phyloP scores from a whole-genome alignment of 2,888 invertebrate species.

The Tachina fera region DNA sequence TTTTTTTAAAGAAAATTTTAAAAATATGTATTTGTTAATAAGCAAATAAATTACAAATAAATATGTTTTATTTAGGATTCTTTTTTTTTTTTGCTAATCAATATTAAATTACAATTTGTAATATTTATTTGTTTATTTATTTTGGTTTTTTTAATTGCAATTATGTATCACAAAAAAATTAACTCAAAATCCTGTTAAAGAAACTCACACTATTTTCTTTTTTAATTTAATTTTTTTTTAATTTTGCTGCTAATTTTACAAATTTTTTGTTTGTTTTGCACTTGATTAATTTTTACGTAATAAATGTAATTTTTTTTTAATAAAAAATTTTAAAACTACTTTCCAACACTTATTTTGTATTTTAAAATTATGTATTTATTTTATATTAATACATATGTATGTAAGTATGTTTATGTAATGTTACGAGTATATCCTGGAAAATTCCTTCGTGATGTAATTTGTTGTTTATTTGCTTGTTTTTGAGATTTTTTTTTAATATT shows the following conservation, averaged over 20 bases:
- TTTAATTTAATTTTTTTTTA: constrained; percentile 1
- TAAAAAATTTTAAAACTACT: neutral
- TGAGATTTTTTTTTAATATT: constrained; percentile 15
- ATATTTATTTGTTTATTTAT: constrained; percentile 28
- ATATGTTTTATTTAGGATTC: neutral
- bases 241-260: constrained; percentile 14
- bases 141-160: neutral
- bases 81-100: neutral
- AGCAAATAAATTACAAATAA: constrained; percentile 66
- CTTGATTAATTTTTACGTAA: constrained; percentile 60
- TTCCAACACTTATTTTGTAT: neutral
- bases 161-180: neutral
- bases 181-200: constrained; percentile 6
- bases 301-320: constrained; percentile 7
- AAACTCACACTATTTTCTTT: constrained; percentile 74
- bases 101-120: neutral
- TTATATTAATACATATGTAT: neutral
- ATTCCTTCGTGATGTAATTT: constrained; percentile 35
- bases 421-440: constrained; percentile 50
- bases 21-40: neutral
- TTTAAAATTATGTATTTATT: neutral
- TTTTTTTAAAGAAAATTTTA: constrained; percentile 72
- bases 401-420: neutral
- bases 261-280: constrained; percentile 24
- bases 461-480: constrained; percentile 3